Evolutionary conservation across 2,888 invertebrate genomes (phyloP).

Genomic region (Julus scanicus): DNA sequence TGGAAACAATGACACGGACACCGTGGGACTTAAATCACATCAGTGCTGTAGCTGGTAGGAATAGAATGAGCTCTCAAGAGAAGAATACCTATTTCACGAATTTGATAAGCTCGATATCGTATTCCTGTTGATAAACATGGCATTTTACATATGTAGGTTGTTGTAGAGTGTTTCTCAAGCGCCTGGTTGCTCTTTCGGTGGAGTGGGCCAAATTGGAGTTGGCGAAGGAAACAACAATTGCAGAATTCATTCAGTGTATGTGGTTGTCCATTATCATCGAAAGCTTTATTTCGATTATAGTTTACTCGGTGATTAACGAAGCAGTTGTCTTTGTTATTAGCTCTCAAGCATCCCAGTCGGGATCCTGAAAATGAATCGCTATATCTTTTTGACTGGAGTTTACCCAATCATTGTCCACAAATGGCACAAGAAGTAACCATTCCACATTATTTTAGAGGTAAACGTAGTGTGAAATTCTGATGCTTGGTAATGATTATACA

Average conservation of each 20-base stretch:
- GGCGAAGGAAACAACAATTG: constrained; percentile 52
- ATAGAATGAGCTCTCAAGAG: background rate
- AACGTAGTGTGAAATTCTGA: background rate
- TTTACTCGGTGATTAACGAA: background rate
- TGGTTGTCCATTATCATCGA: background rate
- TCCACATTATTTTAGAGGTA: constrained; percentile 64
- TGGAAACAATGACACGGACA: constrained; percentile 54
- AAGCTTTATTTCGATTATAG: background rate
- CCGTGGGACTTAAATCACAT: constrained; percentile 56
- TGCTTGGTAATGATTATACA: background rate
- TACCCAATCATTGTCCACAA: constrained; percentile 63
- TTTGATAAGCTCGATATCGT: no score
- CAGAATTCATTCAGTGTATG: constrained; percentile 53
- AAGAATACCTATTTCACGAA: background rate
- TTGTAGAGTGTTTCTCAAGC: constrained; percentile 51
- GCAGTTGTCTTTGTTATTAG: background rate
- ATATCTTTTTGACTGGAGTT: constrained; percentile 65
- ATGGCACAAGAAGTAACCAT: constrained; percentile 62
- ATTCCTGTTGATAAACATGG: no score
- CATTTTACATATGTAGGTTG: constrained; percentile 7
- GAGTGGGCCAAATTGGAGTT: constrained; percentile 56
- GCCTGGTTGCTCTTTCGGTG: constrained; percentile 49
- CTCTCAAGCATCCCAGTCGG: constrained; percentile 52
- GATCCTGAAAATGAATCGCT: constrained; percentile 51
- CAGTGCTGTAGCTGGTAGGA: constrained; percentile 52